Base-by-base conservation (phyloP, 2,113 vertebrate genomes). In the Myotis lucifugus region DNA sequence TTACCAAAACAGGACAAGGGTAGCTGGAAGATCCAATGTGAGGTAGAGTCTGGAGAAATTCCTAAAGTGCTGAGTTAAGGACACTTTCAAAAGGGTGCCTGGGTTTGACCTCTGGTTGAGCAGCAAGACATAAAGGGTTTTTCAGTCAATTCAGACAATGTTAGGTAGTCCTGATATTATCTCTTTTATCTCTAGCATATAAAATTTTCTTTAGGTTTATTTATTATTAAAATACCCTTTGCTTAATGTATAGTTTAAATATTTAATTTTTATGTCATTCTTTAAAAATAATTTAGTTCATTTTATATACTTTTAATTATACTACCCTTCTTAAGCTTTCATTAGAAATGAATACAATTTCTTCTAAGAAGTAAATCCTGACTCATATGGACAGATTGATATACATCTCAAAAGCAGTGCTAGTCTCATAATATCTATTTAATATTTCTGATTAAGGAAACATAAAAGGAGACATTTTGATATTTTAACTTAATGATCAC, bases 391-490 rank as follows among this genome's bases (percentile, higher is more conserved):
- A n/a, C 12, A 94, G 42, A 66, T 12, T 48, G 77, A 37, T 81
- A 40, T 3, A 34, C 18, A 74, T 90, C 50, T 90, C 67, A 73
- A 88, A 94, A 74, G 2, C 15, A 85, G 40, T 40, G 48, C 40
- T 96, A 59, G 48, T 73, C 73, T 92, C 21, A 54, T 14, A 72
- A 64, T 17, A 83, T 48, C 61, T 89, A 64, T 61, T 95, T 89
- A 91, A 40, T 82, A 83, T 87, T 84, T 89, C 78, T 91, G 95
- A 96, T 90, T 97, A 85, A 93, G 87, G 73, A 83, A 96, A 72
- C 40, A 70, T 82, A 18, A 76, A 95, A 85, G 34, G 96, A 34
- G 64, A 70, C 85, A 66, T 95, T 97, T 97, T 77, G 64, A 79
- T 95, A 69, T 96, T 92, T 98, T 93, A 46, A n/a, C 27, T 90